A percentile compares a stretch with the other conserved stretches of the same genome.
Conservation (phyloP, 2,888 invertebrate species). For the Noctuana brunneofusca region DNA sequence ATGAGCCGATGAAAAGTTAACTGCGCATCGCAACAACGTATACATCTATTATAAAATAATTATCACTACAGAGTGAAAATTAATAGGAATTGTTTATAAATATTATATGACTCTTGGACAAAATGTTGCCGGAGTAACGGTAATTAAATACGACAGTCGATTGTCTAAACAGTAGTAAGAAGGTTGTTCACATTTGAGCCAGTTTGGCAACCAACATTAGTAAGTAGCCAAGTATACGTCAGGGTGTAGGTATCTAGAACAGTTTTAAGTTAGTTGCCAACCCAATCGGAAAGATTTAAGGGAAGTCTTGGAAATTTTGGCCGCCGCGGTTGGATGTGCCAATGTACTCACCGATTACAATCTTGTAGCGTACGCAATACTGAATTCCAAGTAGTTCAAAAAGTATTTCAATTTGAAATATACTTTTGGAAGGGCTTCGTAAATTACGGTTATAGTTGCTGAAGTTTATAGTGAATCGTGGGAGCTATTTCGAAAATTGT, state of each 20-base stretch:
- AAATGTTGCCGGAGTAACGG: not conserved
- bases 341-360: constrained; percentile 30
- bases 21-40: no score
- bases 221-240: constrained; percentile 17
- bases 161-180: not conserved
- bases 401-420: constrained; percentile 27
- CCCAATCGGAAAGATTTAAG: constrained; percentile 32
- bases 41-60: no score
- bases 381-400: constrained; percentile 21
- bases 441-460: not conserved
- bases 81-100: not conserved
- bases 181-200: constrained; percentile 16
- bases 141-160: not conserved
- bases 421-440: constrained; percentile 3
- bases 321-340: constrained; percentile 27
- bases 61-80: no score
- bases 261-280: constrained; percentile 33
- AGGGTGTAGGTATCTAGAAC: constrained; percentile 17
- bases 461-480: not conserved
- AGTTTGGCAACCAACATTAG: constrained; percentile 19
- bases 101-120: not conserved
- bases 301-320: constrained; percentile 30
- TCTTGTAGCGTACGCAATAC: constrained; percentile 30
- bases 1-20: no score
- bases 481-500: not conserved